Evolutionary conservation across 1,140 invertebrate species (phyloP).

Genomic region (Trichonephila clavata): DNA sequence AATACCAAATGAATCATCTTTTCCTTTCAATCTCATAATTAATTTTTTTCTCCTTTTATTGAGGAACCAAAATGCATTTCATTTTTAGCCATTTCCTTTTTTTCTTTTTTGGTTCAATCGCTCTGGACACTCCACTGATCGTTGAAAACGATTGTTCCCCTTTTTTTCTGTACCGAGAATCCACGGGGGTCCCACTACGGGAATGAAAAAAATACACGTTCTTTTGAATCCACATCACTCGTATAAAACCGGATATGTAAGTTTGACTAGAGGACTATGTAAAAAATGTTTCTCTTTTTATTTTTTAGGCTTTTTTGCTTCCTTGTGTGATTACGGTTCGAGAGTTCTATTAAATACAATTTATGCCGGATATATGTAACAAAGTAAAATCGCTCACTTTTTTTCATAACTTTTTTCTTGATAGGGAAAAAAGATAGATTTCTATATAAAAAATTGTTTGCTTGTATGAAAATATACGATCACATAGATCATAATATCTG

Average conservation of each 20-base stretch:
- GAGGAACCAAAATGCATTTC: background rate
- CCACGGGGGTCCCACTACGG: background rate
- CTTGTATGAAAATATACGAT: too few species aligned
- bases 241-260: constrained; percentile 7
- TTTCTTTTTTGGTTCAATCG: background rate
- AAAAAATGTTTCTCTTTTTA: background rate
- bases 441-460: too few species aligned
- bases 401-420: too few species aligned
- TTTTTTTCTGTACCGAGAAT: background rate
- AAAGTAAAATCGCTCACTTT: too few species aligned
- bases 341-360: background rate
- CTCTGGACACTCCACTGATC: background rate
- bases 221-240: background rate
- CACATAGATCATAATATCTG: too few species aligned
- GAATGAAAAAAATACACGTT: background rate
- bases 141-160: background rate
- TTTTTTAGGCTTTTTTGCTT: background rate
- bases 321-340: too few species aligned
- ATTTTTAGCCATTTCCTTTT: constrained; percentile 1
- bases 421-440: too few species aligned
- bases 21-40: background rate
- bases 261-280: background rate
- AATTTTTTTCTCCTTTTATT: background rate
- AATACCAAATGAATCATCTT: constrained; percentile 12
- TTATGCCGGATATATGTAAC: background rate